phyloP scores from a whole-genome alignment of 2,113 vertebrate genomes.

The Shinisaurus crocodilurus region DNA sequence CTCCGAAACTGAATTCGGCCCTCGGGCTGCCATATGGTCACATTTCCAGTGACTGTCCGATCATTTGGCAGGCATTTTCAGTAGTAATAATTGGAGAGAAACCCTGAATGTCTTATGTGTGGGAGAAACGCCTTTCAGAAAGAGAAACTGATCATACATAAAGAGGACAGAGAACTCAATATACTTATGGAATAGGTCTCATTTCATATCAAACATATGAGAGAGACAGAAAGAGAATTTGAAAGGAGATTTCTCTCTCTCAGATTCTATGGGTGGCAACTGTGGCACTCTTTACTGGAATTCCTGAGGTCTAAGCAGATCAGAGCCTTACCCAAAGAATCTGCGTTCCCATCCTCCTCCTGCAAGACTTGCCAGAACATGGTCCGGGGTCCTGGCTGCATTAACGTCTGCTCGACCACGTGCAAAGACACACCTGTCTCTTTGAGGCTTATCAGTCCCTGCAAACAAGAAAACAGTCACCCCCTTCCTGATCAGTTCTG shows the following conservation, averaged over 20 bases:
- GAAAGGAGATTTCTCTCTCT: not conserved
- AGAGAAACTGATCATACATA: too few species aligned
- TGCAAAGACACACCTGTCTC: not conserved
- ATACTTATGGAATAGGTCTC: too few species aligned
- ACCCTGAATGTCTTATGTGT: too few species aligned
- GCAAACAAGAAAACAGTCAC: not conserved
- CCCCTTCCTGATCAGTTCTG: not conserved
- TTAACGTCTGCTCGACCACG: not conserved
- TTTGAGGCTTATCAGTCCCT: not conserved
- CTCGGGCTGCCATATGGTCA: too few species aligned
- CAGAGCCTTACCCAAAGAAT: not conserved
- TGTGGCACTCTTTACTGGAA: not conserved
- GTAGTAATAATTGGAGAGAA: too few species aligned
- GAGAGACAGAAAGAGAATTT: not conserved
- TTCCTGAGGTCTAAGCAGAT: not conserved
- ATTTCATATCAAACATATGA: not conserved
- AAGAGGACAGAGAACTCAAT: too few species aligned
- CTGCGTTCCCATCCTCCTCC: not conserved
- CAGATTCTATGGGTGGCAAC: too few species aligned
- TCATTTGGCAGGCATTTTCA: too few species aligned
- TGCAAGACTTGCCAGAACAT: conserved; percentile 31
- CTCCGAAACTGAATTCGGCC: too few species aligned
- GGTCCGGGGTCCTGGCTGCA: not conserved
- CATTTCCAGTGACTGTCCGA: too few species aligned
- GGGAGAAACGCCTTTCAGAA: too few species aligned